phyloP scores from a whole-genome alignment of 2,113 vertebrate genomes.

The Dicentrarchus labrax region DNA sequence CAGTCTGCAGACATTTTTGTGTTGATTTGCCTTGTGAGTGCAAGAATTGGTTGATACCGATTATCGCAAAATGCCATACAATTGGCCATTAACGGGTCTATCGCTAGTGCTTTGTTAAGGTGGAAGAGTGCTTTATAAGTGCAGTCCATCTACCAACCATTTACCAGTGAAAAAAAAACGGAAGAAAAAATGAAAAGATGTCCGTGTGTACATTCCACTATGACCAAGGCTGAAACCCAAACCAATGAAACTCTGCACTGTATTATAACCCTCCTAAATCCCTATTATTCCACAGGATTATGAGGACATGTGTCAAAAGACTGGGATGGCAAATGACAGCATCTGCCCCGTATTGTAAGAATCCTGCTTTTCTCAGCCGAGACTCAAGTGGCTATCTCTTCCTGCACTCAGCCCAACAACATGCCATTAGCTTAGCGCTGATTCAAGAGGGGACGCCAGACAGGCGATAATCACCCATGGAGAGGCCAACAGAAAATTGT shows the following conservation, averaged over 20 bases:
- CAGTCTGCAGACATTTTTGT: too few species aligned
- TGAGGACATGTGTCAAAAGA: slow-evolving; percentile 38
- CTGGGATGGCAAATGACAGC: slow-evolving; percentile 22
- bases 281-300: slow-evolving; percentile 26
- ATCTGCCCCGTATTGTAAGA: slow-evolving; percentile 21
- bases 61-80: too few species aligned
- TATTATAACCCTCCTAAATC: slow-evolving; percentile 32
- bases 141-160: too few species aligned
- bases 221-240: slow-evolving; percentile 3
- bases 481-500: slow-evolving; percentile 29
- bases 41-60: too few species aligned
- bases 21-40: too few species aligned
- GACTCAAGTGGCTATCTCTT: slow-evolving; percentile 43
- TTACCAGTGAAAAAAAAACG: too few species aligned
- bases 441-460: slow-evolving; percentile 33
- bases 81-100: too few species aligned
- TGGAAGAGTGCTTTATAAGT: too few species aligned
- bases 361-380: slow-evolving; percentile 11
- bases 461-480: slow-evolving; percentile 26
- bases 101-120: too few species aligned
- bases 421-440: slow-evolving; percentile 33
- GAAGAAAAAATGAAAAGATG: too few species aligned
- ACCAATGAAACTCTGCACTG: not conserved
- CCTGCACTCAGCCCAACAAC: slow-evolving; percentile 15
- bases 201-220: not conserved